Evolutionary conservation across 2,113 vertebrate species (phyloP), one percentile per base, ranked within the genome.

Genomic region (Hippocampus comes): DNA sequence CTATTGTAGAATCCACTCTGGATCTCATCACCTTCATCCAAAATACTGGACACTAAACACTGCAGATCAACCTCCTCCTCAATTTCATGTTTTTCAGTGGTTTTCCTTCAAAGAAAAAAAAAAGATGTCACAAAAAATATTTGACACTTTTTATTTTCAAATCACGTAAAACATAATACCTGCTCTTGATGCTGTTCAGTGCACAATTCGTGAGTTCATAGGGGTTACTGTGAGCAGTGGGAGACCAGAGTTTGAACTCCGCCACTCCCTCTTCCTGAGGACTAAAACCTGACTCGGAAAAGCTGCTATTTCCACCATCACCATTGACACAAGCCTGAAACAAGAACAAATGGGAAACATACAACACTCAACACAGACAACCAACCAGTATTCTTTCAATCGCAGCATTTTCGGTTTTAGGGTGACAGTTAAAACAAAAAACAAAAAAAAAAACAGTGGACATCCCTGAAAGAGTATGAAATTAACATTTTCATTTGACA

Each of bases 41-140:
- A 88, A 88, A 98, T 97, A 81, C 94, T 92, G 76, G 96, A 95
- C 74, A 98, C 96, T 14, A 98, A 93, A 77, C 94, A 93, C 85
- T 96, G 94, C 9, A 98, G 91, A 86, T 97, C 96, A 79, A 91
- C 89, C 86, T 97, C 95, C 84, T 93, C 95, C 71, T 94, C 95
- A 90, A 90, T 93, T 72, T 94, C 93, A 72, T 82, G 91, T 80
- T 82, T 87, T 89, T 95, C 93, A 12, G 82, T 77, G 15, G 88
- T 88, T 92, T 91, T 87, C 96, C 98, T 71, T 12, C 70, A 76
- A 7, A 4, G 4, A 4, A 55, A 64, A 71, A 78, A 38, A 56
- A 72, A 65, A 53, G 17, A 38, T 0, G 0, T 48, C 6, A 25
- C 41, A 17, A 25, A 38, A 73, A 17, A 27, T 38, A 20, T 41